phyloP scores from a whole-genome alignment of 2,797 vertebrate species.

The Gymnopithys bicolor region DNA sequence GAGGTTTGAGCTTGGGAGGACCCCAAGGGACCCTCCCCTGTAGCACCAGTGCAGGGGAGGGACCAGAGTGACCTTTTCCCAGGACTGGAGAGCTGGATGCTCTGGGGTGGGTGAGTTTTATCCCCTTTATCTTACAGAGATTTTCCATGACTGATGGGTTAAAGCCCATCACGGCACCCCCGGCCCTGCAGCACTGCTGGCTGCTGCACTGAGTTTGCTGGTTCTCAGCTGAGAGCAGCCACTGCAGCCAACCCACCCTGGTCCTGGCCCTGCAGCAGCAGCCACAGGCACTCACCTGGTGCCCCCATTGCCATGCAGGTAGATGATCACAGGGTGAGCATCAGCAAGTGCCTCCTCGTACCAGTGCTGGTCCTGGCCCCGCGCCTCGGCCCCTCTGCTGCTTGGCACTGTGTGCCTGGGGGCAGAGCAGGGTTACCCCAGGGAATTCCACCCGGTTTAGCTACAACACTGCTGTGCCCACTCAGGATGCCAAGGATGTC shows the following conservation, averaged over 20 bases:
- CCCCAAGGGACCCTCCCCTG: background rate
- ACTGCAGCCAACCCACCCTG: background rate
- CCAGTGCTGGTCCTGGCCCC: slow-evolving; percentile 37
- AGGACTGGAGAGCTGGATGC: background rate
- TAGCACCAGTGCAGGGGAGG: background rate
- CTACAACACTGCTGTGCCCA: background rate
- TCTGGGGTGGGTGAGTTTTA: background rate
- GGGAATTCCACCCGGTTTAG: too few species aligned
- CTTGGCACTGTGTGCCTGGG: slow-evolving; percentile 30
- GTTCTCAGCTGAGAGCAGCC: background rate
- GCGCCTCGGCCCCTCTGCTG: background rate
- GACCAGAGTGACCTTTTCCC: background rate
- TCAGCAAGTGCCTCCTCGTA: slow-evolving; percentile 22
- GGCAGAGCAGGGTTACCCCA: rapidly evolving
- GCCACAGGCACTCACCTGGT: background rate
- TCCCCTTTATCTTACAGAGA: background rate
- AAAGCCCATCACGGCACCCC: rapidly evolving
- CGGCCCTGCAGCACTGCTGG: rapidly evolving
- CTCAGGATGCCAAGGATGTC: rapidly evolving
- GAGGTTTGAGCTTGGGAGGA: background rate
- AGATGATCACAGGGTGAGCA: slow-evolving; percentile 44
- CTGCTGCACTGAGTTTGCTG: background rate
- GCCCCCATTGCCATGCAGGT: slow-evolving; percentile 59
- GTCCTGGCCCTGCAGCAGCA: background rate
- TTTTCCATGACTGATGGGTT: rapidly evolving